Evolutionary conservation across 2,113 vertebrate genomes (phyloP).

Genomic region (Nothocercus julius): DNA sequence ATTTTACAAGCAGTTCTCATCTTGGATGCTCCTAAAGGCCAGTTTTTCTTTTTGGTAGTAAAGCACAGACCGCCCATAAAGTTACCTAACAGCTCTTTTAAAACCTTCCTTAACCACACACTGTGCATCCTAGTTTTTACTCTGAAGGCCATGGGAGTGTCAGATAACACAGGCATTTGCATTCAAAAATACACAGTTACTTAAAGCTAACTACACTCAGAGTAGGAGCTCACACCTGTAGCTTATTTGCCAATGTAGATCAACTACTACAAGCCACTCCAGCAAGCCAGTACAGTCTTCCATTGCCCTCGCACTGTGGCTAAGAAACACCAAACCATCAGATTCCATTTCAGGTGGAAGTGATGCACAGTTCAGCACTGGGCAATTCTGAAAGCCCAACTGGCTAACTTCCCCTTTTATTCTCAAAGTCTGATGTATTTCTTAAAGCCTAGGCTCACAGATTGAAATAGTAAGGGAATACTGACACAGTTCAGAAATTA

Average conservation of each 20-base stretch:
- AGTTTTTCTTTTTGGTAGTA: background rate
- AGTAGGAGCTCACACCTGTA: background rate
- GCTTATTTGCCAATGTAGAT: background rate
- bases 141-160: background rate
- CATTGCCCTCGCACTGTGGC: background rate
- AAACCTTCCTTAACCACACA: background rate
- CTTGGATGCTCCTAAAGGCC: conserved; percentile 4
- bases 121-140: background rate
- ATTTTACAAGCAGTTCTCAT: conserved; percentile 11
- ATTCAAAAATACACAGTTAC: background rate
- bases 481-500: background rate
- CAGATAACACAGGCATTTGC: background rate
- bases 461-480: background rate
- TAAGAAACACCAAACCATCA: background rate
- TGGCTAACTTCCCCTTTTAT: background rate
- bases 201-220: background rate
- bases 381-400: background rate
- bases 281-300: background rate
- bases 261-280: background rate
- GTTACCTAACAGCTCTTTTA: background rate
- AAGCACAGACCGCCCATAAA: background rate
- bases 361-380: background rate
- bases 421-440: background rate
- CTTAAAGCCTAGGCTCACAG: background rate
- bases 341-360: background rate